phyloP scores from a whole-genome alignment of 2,888 invertebrate genomes.

The Poecilobothrus nobilitatus region DNA sequence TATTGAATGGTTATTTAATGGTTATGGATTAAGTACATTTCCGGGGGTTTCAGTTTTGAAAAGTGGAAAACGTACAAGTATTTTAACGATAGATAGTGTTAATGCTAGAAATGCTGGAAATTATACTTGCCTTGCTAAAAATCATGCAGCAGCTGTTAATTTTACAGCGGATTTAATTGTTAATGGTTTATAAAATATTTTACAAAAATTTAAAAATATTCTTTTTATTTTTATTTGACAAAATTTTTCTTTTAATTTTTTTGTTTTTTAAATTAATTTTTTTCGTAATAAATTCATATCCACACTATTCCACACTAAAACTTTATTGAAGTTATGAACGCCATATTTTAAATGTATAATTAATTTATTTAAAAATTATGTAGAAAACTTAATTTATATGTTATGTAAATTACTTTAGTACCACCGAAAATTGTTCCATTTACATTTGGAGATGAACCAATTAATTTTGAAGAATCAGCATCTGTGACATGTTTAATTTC shows the following conservation, averaged over 20 bases:
- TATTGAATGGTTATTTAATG: conserved; percentile 55
- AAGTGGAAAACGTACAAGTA: conserved; percentile 51
- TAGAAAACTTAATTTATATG: too few species aligned
- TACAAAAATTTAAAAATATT: background rate
- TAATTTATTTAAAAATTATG: too few species aligned
- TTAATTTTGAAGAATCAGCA: conserved; percentile 51
- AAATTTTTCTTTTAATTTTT: conserved; percentile 53
- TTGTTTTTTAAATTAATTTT: too few species aligned
- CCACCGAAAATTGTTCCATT: conserved; percentile 62
- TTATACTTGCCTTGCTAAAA: conserved; percentile 56
- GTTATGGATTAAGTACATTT: conserved; percentile 31
- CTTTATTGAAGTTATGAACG: conserved; percentile 56
- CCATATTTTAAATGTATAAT: conserved; percentile 30
- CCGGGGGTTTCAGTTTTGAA: conserved; percentile 41
- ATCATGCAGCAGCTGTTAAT: conserved; percentile 47
- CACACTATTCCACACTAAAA: conserved; percentile 8
- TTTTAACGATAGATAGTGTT: conserved; percentile 56
- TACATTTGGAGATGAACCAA: conserved; percentile 54
- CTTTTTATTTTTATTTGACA: background rate
- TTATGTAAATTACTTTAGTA: conserved; percentile 44
- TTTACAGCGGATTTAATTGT: conserved; percentile 50
- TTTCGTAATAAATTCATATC: too few species aligned
- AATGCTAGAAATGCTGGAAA: conserved; percentile 55
- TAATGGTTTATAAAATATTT: conserved; percentile 43
- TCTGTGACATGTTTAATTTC: conserved; percentile 48